Evolutionary conservation across 2,113 vertebrate species (phyloP), one percentile per base, ranked within the genome.

Genomic region (Marmota flaviventris): DNA sequence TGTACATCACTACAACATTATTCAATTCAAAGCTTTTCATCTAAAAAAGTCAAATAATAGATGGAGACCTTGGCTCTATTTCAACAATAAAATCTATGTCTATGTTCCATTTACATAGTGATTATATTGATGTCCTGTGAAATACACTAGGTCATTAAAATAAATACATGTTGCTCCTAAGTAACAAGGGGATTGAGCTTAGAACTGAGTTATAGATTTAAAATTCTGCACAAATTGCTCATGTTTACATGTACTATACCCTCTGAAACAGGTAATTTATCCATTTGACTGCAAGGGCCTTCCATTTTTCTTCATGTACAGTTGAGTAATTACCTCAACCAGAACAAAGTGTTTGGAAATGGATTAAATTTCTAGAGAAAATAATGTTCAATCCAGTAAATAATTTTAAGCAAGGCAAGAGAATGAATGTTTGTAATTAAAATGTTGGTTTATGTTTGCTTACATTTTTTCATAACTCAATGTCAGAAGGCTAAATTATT

Each of bases 311-410:
- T 95, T 94, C 34, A 90, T 58, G 70, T 86, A 8, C n/a, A 95
- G 81, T 87, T 81, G 72, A 97, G 85, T 73, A 95, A 92, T 97
- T 97, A 79, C 34, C 78, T 89, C 51, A 89, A n/a, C n/a, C 18
- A 91, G 53, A 81, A 88, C 32, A 94, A 88, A 8, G 34, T 0
- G 0, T 92, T 53, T 86, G 8, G 67, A 97, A 98, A 88, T 0
- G 82, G 48, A 94, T 53, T 58, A 69, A 37, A 17, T 88, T 76
- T 76, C 70, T 84, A n/a, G 39, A 81, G 48, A 90, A 97, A 97
- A 88, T 84, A 86, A 70, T 27, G 1, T 86, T 51, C 2, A 70
- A 92, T 58, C 13, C 75, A 95, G 37, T 81, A 53, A 85, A 69
- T 67, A 91, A 91, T 18, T 97, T 92, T 13, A 89, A 78, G 76